A percentile compares a stretch with the other conserved stretches of the same genome.
Evolutionary conservation across 2,888 invertebrate genomes (phyloP).

Genomic region (Gordius sp.): DNA sequence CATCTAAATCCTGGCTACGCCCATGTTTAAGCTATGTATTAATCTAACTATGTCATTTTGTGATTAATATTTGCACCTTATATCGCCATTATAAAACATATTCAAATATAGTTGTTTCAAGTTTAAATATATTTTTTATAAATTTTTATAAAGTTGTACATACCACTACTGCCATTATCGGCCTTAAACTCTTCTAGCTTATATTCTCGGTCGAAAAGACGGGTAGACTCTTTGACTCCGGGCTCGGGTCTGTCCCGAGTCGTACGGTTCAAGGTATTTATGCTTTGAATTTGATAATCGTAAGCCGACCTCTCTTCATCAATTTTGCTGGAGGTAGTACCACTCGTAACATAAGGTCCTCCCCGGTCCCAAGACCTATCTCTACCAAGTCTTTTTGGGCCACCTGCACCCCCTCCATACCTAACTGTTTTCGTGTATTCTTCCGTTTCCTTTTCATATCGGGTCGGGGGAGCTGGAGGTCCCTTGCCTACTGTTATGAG

Average conservation of each 20-base stretch:
- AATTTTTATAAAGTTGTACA: too few species aligned
- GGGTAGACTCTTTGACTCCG: neutral
- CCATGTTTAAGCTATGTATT: too few species aligned
- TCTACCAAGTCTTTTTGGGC: neutral
- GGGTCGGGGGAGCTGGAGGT: neutral
- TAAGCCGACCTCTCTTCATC: neutral
- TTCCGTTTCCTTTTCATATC: neutral
- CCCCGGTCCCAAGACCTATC: neutral
- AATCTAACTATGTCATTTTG: too few species aligned
- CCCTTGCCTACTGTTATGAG: neutral
- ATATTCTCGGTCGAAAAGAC: neutral
- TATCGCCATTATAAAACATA: too few species aligned
- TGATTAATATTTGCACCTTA: too few species aligned
- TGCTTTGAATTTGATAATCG: slow-evolving; percentile 16
- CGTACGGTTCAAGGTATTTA: neutral
- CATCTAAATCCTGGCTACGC: too few species aligned
- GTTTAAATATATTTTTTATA: too few species aligned
- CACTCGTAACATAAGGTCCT: neutral
- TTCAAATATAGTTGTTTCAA: too few species aligned
- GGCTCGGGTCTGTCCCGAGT: neutral
- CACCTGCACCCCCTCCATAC: slow-evolving; percentile 4
- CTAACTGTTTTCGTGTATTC: slow-evolving; percentile 14
- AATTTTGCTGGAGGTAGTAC: too few species aligned
- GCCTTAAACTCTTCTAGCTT: neutral
- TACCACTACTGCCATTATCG: slow-evolving; percentile 4